Evolutionary conservation across 2,113 vertebrate species (phyloP), one percentile per base, ranked within the genome.

Genomic region (Rhea americana): DNA sequence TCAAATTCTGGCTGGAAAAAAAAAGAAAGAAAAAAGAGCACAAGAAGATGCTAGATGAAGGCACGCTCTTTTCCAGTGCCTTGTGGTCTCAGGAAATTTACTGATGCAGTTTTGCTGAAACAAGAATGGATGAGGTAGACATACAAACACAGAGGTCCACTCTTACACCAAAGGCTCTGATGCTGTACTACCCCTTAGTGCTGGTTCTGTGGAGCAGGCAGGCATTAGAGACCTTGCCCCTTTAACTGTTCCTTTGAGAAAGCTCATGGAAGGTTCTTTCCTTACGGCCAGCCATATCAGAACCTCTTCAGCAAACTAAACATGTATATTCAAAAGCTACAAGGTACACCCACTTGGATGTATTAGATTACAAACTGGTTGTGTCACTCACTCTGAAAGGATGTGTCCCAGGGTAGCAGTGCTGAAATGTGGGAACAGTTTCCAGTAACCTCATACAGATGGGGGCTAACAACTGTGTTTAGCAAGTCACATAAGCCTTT

Each of bases 391-490:
- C 37, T 45, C 30, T 21, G 50, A 7, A 72, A 67, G 80, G 88
- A 63, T 8, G 4, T 3, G 55, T 80, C 91, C 87, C 82, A 53
- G 47, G 0, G 21, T 74, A 32, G 92, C 73, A 56, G 45, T 26
- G 37, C 48, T 45, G 75, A 78, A 39, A 66, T 4, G 32, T 17
- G 43, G 47, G 30, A 24, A 56, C 83, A 82, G 90, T 96, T 92
- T 56, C 61, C 93, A 61, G 72, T 41, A 51, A 87, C 47, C 82
- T 92, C 77, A 26, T 43, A 22, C 73, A 90, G 82, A 80, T 14
- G 74, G 71, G 82, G 80, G 82, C 70, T 95, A 86, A 95, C 91
- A 83, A 73, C 67, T 50, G 39, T 5, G 35, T 55, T 86, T 74
- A 47, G 89, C 5, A 55, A 87, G 56, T 83, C 77, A 63, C 79